Conservation (phyloP, 1,140 invertebrate genomes). For the Drosophila eugracilis region DNA sequence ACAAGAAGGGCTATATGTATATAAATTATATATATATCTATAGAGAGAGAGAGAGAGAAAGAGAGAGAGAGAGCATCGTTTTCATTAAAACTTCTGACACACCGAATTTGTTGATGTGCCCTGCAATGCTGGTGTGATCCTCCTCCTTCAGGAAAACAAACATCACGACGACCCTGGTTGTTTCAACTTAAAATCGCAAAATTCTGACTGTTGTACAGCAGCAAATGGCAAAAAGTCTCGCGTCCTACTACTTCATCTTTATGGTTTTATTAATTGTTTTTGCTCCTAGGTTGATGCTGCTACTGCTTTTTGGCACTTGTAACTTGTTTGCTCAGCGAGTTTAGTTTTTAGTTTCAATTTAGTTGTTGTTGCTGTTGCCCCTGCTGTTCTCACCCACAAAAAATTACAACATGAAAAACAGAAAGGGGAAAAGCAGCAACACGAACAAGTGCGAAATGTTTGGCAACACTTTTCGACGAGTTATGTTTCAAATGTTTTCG, state of each 20-base stretch:
- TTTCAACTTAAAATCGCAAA: conserved; percentile 22
- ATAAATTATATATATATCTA: conserved; percentile 5
- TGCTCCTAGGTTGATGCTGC: conserved; percentile 14
- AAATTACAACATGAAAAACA: conserved; percentile 40
- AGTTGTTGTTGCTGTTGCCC: too few species aligned
- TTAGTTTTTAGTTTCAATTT: conserved; percentile 59
- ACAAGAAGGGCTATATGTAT: conserved; percentile 7
- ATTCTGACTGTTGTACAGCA: conserved; percentile 6
- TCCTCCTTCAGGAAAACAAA: conserved; percentile 12
- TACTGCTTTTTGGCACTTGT: conserved; percentile 39
- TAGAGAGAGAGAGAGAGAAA: too few species aligned
- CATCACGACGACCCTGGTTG: conserved; percentile 19
- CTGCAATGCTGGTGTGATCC: conserved; percentile 2
- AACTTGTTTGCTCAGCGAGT: conserved; percentile 65
- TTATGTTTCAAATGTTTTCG: conserved; percentile 52
- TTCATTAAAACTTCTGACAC: conserved; percentile 69
- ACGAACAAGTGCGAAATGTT: conserved; percentile 52
- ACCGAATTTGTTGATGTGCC: conserved; percentile 50
- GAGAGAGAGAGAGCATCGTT: conserved; percentile 37
- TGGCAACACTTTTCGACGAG: conserved; percentile 50
- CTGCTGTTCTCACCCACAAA: conserved; percentile 13
- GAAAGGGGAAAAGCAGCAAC: conserved; percentile 35
- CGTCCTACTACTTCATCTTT: conserved; percentile 60
- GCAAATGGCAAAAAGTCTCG: conserved; percentile 67
- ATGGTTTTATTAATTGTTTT: conserved; percentile 69